phyloP scores from a whole-genome alignment of 2,797 vertebrate species.

The Hozukius guyotensis region DNA sequence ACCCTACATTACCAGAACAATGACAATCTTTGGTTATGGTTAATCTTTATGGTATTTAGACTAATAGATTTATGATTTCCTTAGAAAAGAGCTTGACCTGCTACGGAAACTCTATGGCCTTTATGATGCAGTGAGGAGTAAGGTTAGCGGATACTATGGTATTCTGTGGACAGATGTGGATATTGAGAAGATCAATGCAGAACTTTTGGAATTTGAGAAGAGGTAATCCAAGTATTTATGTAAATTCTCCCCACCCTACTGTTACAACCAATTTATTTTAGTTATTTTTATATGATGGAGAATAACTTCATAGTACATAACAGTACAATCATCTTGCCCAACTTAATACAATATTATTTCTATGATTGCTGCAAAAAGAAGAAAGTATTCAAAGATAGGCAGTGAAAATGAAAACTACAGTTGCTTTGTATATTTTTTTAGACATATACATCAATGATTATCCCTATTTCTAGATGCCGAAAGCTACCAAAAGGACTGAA shows the following conservation, averaged over 20 bases:
- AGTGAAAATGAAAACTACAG: neutral
- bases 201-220: slow-evolving; percentile 86
- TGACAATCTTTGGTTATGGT: neutral
- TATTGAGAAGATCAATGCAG: slow-evolving; percentile 85
- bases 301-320: neutral
- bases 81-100: slow-evolving; percentile 87
- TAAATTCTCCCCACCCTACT: neutral
- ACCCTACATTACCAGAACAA: neutral
- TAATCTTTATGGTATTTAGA: neutral
- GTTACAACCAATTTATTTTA: neutral
- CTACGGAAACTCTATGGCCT: slow-evolving; percentile 88
- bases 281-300: neutral
- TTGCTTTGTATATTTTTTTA: neutral
- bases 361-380: neutral
- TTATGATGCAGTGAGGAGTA: slow-evolving; percentile 86
- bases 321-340: neutral
- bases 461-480: slow-evolving; percentile 76
- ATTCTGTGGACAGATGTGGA: slow-evolving; percentile 86
- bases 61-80: neutral
- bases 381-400: neutral
- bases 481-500: slow-evolving; percentile 89
- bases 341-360: neutral
- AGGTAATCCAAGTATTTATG: slow-evolving; percentile 65
- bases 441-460: neutral
- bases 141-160: slow-evolving; percentile 83